phyloP scores from a whole-genome alignment of 1,140 invertebrate species.

The Myzus persicae region DNA sequence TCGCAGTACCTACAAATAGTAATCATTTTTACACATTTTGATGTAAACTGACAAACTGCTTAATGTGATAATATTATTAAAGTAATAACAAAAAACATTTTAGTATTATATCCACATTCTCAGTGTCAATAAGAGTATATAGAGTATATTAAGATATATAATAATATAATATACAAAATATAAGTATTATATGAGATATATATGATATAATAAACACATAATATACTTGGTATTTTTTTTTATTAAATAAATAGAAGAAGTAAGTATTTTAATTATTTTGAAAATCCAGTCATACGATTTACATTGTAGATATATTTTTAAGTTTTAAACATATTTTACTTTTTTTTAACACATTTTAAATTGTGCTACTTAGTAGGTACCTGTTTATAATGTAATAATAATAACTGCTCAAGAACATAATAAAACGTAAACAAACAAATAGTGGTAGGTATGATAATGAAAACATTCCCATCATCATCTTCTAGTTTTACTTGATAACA shows the following conservation, averaged over 20 bases:
- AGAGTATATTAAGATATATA: too few species aligned
- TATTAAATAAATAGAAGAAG: conserved; percentile 19
- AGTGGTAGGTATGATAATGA: not conserved
- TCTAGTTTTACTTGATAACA: not conserved
- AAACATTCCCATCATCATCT: not conserved
- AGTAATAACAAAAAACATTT: too few species aligned
- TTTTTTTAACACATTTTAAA: not conserved
- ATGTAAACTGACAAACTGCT: too few species aligned
- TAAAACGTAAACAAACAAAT: not conserved
- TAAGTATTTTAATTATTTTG: conserved; percentile 2
- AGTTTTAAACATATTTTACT: not conserved
- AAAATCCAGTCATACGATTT: conserved; percentile 21
- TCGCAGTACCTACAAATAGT: too few species aligned
- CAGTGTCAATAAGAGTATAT: too few species aligned
- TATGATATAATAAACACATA: not conserved
- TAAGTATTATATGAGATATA: too few species aligned
- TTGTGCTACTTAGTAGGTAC: not conserved
- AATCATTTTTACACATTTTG: too few species aligned
- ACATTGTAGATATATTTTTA: not conserved
- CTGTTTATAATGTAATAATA: not conserved
- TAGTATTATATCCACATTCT: too few species aligned
- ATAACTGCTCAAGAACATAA: not conserved
- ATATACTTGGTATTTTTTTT: conserved; percentile 8
- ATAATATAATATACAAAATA: too few species aligned
- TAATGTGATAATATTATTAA: too few species aligned